Evolutionary conservation across 2,797 vertebrate species (phyloP), one percentile per base, ranked within the genome.

Genomic region (Leptoclinus maculatus): DNA sequence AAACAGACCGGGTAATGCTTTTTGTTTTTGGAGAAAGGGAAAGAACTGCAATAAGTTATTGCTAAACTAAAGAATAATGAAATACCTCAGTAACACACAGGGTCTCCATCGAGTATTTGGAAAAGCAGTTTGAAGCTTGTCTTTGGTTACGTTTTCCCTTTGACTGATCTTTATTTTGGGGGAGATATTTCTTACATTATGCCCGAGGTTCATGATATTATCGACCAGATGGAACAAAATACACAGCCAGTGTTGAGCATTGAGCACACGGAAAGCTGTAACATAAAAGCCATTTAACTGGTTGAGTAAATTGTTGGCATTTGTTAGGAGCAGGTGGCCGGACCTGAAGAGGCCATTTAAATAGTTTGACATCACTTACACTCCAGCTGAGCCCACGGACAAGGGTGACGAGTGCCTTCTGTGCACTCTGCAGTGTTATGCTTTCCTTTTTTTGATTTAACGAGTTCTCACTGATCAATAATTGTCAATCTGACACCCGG

Each of bases 61-160:
- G 23, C 12, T 51, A 54, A 41, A 47, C 23, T 65, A 39, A 60
- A 49, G 38, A 51, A 56, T 53, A 0, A 2, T 84, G 57, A 64
- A 78, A 78, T 78, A 87, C 87, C 79, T 86, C 83, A 75, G 39
- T 73, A 57, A 75, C 25, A 38, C 21, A 53, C 41, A 68, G 10
- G 25, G 45, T 65, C 11, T 32, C 34, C 43, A 25, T 21, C 13
- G 43, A 34, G 34, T 39, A 17, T 39, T 58, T 51, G 4, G 16
- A 38, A n/a, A 76, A 36, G 8, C 66, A 5, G 19, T 68, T 41
- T 73, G 16, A 62, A 29, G 60, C 34, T 21, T 65, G 13, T 64
- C 25, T 76, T 70, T 41, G 64, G 23, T 62, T 56, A 0, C 14
- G 10, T 49, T 45, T 10, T 39, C n/a, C 14, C 5, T 16, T 25